Percentiles rank a stretch among this genome's conserved stretches.
Conservation (phyloP, 2,888 invertebrate genomes). For the Cerastis leucographa region DNA sequence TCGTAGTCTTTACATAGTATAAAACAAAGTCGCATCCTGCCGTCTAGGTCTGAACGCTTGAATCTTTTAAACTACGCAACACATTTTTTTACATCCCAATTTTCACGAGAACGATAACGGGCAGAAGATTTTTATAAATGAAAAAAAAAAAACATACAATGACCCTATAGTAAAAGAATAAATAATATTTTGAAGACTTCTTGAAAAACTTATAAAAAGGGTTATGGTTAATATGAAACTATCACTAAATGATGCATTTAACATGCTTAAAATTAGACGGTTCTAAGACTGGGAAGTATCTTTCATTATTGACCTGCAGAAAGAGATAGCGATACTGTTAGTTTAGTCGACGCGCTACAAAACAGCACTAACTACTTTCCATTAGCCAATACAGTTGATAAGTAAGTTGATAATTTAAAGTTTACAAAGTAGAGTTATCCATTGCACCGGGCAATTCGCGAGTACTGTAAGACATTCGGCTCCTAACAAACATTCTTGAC, state of each 20-base stretch:
- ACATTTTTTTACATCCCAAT: no score
- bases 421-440: constrained; percentile 73
- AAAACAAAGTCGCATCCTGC: no score
- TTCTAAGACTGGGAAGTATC: neutral
- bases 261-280: neutral
- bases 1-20: no score
- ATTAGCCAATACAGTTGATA: neutral
- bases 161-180: neutral
- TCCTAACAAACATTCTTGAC: constrained; percentile 67
- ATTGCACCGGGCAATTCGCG: constrained; percentile 72
- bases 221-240: neutral
- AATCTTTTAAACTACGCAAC: no score
- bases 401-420: neutral
- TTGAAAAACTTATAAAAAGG: neutral
- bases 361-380: neutral
- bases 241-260: neutral
- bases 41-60: no score
- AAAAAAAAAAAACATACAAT: neutral
- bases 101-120: no score
- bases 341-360: neutral
- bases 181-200: neutral
- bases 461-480: constrained; percentile 71
- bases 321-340: neutral
- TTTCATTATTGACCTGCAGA: neutral
- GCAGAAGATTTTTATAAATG: neutral